These are phyloP conservation scores for Molorchus minor DNA, from an alignment of 2,888 invertebrate genomes.

Conservation along the genomic window DNA sequence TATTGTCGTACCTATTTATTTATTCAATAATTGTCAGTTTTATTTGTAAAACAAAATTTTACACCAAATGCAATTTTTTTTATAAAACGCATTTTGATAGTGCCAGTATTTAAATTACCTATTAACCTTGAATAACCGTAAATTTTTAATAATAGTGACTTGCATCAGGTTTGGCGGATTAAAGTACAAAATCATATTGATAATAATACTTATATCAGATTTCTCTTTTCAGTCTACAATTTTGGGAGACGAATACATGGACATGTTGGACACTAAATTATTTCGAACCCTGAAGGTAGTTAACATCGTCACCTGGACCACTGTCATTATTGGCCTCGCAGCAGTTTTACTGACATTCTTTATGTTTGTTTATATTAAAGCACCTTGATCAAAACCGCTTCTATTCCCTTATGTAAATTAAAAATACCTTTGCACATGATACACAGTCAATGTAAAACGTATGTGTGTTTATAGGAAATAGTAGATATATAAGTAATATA, in stretches of 20 bases:
- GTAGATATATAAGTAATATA: too few species aligned
- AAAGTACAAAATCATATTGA: not conserved
- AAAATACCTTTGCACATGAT: not conserved
- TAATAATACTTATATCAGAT: slow-evolving; percentile 16
- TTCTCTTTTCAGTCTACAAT: slow-evolving; percentile 46
- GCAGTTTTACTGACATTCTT: slow-evolving; percentile 35
- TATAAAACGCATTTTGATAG: too few species aligned
- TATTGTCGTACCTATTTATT: too few species aligned
- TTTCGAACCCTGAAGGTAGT: slow-evolving; percentile 43
- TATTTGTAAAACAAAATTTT: too few species aligned
- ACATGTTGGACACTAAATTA: slow-evolving; percentile 43
- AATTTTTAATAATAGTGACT: too few species aligned
- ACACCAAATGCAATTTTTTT: too few species aligned
- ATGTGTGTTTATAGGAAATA: too few species aligned
- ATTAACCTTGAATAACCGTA: too few species aligned
- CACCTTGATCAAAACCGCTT: slow-evolving; percentile 27
- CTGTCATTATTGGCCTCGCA: slow-evolving; percentile 41
- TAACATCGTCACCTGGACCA: slow-evolving; percentile 47
- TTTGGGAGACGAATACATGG: slow-evolving; percentile 45
- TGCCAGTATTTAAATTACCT: too few species aligned
- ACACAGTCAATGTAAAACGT: too few species aligned
- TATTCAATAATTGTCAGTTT: too few species aligned
- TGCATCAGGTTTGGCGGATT: too few species aligned
- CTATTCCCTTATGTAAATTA: slow-evolving; percentile 22
- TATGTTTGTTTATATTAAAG: slow-evolving; percentile 32